Evolutionary conservation across 2,113 vertebrate genomes (phyloP).

Genomic region (Pseudonaja textilis): DNA sequence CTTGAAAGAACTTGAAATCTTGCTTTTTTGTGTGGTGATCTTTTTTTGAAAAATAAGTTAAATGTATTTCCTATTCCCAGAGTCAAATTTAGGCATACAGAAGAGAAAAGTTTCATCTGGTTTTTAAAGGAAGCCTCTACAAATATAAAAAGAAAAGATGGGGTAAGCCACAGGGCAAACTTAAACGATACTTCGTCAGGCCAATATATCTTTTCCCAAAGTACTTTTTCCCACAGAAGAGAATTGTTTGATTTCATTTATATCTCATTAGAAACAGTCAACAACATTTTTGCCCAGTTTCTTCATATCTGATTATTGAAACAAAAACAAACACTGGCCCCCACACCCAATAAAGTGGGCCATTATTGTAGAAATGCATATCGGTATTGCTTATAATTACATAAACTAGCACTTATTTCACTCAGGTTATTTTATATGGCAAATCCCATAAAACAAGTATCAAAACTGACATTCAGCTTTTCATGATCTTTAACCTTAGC

Average conservation of each 20-base stretch:
- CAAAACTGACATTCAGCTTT: neutral
- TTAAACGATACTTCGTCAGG: constrained; percentile 6
- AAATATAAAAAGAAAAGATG: neutral
- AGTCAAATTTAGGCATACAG: neutral
- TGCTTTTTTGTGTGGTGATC: neutral
- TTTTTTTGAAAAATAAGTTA: neutral
- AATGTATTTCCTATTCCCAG: neutral
- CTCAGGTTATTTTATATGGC: neutral
- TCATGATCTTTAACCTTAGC: neutral
- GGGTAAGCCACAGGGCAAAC: neutral
- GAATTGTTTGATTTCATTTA: neutral
- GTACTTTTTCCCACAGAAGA: constrained; percentile 36
- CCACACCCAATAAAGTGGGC: neutral
- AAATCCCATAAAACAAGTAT: neutral
- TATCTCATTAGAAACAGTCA: neutral
- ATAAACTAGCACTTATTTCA: neutral
- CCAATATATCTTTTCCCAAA: neutral
- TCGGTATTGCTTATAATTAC: neutral
- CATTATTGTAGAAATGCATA: neutral
- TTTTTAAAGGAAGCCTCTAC: neutral
- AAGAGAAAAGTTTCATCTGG: constrained; percentile 10
- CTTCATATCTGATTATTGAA: neutral
- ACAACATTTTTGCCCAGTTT: neutral
- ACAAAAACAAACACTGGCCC: neutral
- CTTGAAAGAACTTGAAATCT: neutral